Conservation (phyloP, 2,113 vertebrate genomes). For the Aphelocoma coerulescens region DNA sequence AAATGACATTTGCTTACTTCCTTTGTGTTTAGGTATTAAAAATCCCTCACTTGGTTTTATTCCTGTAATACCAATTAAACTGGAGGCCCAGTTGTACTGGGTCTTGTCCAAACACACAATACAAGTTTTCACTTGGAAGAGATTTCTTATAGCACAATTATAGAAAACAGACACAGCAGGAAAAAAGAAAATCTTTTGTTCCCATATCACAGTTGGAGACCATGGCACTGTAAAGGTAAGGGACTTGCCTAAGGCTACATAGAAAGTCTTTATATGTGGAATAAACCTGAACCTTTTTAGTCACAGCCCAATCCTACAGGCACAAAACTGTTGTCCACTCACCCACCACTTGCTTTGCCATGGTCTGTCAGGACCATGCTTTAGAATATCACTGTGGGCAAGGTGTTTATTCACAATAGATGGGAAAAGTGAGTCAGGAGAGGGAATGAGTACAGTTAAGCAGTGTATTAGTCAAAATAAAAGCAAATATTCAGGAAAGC, state of each 20-base stretch:
- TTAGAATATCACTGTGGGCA: not conserved
- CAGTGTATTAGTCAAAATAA: not conserved
- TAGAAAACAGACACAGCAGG: not conserved
- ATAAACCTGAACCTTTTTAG: not conserved
- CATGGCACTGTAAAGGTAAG: not conserved
- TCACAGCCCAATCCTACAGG: not conserved
- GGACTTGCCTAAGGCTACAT: not conserved
- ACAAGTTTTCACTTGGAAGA: not conserved
- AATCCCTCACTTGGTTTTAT: not conserved
- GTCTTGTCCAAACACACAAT: not conserved
- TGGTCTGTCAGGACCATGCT: not conserved
- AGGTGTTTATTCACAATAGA: not conserved
- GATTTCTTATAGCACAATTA: not conserved
- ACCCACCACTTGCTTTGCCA: not conserved
- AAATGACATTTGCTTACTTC: not conserved
- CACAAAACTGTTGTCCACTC: not conserved
- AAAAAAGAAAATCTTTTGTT: not conserved
- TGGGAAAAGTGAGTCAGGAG: not conserved
- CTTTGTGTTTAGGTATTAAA: not conserved
- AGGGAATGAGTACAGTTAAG: not conserved
- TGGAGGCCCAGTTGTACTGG: not conserved
- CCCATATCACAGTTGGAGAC: not conserved
- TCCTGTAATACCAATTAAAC: not conserved
- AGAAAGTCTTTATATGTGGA: not conserved
- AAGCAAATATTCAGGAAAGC: conserved; percentile 10